A percentile compares a stretch with the other conserved stretches of the same genome.
phyloP scores from a whole-genome alignment of 2,888 invertebrate species.

The Ormia ochracea region DNA sequence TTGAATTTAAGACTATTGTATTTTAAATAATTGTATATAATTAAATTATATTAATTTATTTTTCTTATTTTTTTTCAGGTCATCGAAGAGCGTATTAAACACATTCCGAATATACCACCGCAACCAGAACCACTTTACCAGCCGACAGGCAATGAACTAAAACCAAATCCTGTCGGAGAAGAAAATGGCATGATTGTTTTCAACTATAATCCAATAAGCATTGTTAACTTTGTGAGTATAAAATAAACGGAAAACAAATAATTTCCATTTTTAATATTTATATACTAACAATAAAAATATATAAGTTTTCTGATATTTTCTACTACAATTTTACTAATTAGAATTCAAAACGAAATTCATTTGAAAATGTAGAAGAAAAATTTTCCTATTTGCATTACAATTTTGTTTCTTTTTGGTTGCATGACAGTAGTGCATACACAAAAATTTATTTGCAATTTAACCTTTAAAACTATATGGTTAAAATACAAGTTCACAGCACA shows the following conservation, averaged over 20 bases:
- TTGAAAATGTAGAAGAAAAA: background rate
- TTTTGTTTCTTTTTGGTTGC: background rate
- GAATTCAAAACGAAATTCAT: background rate
- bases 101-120: constrained; percentile 84
- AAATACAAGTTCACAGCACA: background rate
- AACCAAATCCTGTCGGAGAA: constrained; percentile 90
- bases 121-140: constrained; percentile 89
- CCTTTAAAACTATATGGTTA: background rate
- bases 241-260: background rate
- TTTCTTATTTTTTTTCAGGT: constrained; percentile 79
- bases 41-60: background rate
- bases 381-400: background rate
- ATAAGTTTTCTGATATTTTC: background rate
- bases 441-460: constrained; percentile 3
- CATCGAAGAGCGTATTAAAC: constrained; percentile 87
- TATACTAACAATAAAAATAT: background rate
- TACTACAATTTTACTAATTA: constrained; percentile 18
- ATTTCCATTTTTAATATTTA: background rate
- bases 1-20: too few relatives aligned
- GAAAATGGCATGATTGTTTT: constrained; percentile 89
- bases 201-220: constrained; percentile 90
- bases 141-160: constrained; percentile 86
- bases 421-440: background rate
- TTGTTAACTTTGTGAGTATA: constrained; percentile 89
- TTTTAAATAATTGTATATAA: too few relatives aligned